Evolutionary conservation across 2,797 vertebrate genomes (phyloP).

Genomic region (Pelodytes ibericus): DNA sequence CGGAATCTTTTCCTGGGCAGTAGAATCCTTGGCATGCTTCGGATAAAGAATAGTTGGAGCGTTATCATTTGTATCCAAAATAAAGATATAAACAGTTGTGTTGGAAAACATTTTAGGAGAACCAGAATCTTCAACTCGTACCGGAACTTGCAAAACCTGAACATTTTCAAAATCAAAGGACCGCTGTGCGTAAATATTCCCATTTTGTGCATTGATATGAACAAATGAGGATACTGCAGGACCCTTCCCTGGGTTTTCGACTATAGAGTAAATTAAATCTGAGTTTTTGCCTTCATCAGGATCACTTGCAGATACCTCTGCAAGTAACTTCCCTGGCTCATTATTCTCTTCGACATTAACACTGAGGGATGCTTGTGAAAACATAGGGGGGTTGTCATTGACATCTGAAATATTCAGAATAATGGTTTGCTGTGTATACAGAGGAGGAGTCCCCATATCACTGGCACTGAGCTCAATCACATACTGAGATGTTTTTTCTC

Average conservation of each 20-base stretch:
- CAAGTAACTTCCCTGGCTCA: constrained; percentile 82
- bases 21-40: constrained; percentile 69
- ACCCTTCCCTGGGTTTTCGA: constrained; percentile 70
- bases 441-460: constrained; percentile 85
- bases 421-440: constrained; percentile 80
- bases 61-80: constrained; percentile 94
- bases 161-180: constrained; percentile 90
- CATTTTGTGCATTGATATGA: constrained; percentile 88
- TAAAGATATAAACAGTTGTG: constrained; percentile 88
- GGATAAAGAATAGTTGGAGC: constrained; percentile 85
- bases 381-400: constrained; percentile 91
- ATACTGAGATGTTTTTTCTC: constrained; percentile 84
- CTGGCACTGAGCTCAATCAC: constrained; percentile 81
- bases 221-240: constrained; percentile 85
- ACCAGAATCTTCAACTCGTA: constrained; percentile 87
- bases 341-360: constrained; percentile 90
- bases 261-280: constrained; percentile 83
- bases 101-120: constrained; percentile 78
- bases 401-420: constrained; percentile 90
- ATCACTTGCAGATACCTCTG: constrained; percentile 84
- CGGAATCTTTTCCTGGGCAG: constrained; percentile 77
- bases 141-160: constrained; percentile 85
- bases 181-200: constrained; percentile 88
- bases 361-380: constrained; percentile 86
- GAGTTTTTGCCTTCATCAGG: constrained; percentile 86